Conservation (phyloP, 1,140 invertebrate species). For the Ptiloglossa arizonensis region DNA sequence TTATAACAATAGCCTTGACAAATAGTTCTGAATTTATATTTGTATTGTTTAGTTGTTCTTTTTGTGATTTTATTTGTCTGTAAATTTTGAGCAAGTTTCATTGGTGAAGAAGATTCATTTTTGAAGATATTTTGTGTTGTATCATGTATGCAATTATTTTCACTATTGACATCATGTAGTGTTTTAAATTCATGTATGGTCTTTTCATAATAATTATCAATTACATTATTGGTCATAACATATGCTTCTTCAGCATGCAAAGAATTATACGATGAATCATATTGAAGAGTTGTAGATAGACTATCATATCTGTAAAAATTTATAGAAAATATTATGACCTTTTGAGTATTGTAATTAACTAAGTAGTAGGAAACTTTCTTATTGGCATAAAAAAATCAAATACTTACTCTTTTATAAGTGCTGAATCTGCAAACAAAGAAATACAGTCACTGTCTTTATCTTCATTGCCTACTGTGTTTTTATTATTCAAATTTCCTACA, state of each 20-base stretch:
- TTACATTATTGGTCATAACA: background rate
- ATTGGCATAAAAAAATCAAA: background rate
- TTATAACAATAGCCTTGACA: conserved; percentile 7
- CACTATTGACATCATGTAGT: background rate
- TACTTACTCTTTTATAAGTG: conserved; percentile 43
- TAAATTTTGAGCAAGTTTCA: background rate
- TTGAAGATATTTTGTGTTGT: background rate
- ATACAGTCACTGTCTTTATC: conserved; percentile 34
- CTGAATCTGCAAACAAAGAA: conserved; percentile 46
- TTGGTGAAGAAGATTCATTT: background rate
- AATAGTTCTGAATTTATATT: background rate
- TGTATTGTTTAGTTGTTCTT: no score
- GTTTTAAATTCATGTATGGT: conserved; percentile 33
- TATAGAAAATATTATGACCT: background rate
- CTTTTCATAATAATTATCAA: conserved; percentile 34
- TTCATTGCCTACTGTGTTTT: background rate
- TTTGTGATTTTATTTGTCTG: background rate
- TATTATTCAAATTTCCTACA: background rate
- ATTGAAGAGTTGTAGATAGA: background rate
- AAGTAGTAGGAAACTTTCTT: background rate
- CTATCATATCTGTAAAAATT: conserved; percentile 28
- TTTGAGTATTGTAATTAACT: background rate
- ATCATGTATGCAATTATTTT: no score
- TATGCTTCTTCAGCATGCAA: conserved; percentile 12
- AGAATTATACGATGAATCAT: background rate